Evolutionary conservation across 1,140 invertebrate species (phyloP), one percentile per base, ranked within the genome.

Genomic region (Panagrolaimus sp.): DNA sequence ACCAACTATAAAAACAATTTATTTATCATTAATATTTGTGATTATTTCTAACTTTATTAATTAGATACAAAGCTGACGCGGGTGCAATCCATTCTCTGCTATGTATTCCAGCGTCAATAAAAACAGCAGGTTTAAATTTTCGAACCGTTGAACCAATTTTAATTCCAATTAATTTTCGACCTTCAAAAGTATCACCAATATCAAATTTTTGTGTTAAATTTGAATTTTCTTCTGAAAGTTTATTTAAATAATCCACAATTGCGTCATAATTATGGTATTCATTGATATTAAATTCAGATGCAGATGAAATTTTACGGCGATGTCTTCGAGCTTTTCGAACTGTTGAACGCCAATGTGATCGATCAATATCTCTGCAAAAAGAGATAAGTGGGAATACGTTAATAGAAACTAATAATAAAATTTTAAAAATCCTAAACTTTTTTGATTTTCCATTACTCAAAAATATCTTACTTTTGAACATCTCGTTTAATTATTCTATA

Each of bases 61-160:
- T 79, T n/a, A 84, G 69, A 65, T 83, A 84, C 9, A 85, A 47
- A 1, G 79, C 79, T 0, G 75, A 76, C 3, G 84, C 84, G 5
- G 84, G 81, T 0, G 84, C 73, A 23, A 84, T 83, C 84, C 84
- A 85, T 71, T 74, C 72, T 27, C 83, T 61, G 0, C 83, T 83
- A 70, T 84, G 84, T 31, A 84, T 82, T 5, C 83, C 82, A 13
- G 80, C 82, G 61, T 84, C 84, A 14, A 84, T 77, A 63, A 80
- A 83, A n/a, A 84, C 82, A 9, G 76, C 68, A 20, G 76, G 73
- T 27, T 76, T 82, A 16, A 38, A 9, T 57, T 9, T n/a, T 23
- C 8, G 64, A 66, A 46, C 23, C 42, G 20, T 46, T 5, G 61
- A 25, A 42, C n/a, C 64, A 48, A 80, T 76, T 66, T 77, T 72